These are phyloP conservation scores for Orycteropus afer DNA, from an alignment of 2,113 vertebrate genomes.

Conservation along the genomic window DNA sequence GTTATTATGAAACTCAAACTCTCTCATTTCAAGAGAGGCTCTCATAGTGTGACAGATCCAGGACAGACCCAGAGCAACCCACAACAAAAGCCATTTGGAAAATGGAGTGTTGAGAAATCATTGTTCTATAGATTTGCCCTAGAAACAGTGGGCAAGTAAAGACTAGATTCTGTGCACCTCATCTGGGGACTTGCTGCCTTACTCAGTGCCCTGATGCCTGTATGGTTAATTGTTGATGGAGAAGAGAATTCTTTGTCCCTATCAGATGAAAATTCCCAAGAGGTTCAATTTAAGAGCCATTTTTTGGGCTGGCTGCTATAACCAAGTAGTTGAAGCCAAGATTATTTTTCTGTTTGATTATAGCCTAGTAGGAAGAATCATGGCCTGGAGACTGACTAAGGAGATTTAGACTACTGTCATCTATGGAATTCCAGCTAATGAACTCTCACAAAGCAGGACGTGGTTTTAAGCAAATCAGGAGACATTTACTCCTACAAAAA, in stretches of 20 bases:
- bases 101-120: conserved; percentile 35
- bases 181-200: background rate
- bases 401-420: conserved; percentile 56
- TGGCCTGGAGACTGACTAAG: conserved; percentile 2
- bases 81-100: conserved; percentile 23
- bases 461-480: conserved; percentile 2
- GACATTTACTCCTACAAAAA: conserved; percentile 7
- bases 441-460: conserved; percentile 26
- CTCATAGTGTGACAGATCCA: background rate
- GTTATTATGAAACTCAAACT: conserved; percentile 60
- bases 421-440: conserved; percentile 34
- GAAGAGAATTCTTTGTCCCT: conserved; percentile 50
- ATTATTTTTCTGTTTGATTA: conserved; percentile 40
- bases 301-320: background rate
- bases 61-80: conserved; percentile 3
- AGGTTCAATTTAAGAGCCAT: conserved; percentile 1
- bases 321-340: conserved; percentile 45
- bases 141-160: conserved; percentile 16
- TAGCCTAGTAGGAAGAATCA: conserved; percentile 30
- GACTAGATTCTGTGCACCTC: background rate
- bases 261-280: conserved; percentile 33
- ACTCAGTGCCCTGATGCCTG: conserved; percentile 13
- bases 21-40: background rate
- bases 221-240: conserved; percentile 27
- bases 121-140: conserved; percentile 34